Evolutionary conservation across 2,888 invertebrate genomes (phyloP).

Genomic region (Clepsis dumicolana): DNA sequence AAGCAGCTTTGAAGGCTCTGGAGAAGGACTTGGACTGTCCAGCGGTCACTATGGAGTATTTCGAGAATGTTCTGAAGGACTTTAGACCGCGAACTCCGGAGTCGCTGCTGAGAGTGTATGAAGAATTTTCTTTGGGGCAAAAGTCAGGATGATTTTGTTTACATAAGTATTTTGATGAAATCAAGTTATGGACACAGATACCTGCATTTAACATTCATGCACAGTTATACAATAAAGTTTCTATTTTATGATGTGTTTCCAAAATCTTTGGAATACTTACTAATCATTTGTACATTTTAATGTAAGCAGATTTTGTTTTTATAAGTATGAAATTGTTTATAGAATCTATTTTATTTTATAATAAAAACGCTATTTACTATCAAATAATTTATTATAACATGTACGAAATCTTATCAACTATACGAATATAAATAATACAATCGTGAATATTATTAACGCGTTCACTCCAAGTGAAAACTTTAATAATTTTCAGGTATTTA

Average conservation of each 20-base stretch:
- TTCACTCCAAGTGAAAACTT: slow-evolving; percentile 4
- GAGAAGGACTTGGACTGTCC: slow-evolving; percentile 90
- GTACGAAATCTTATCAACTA: slow-evolving; percentile 63
- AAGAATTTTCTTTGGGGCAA: slow-evolving; percentile 84
- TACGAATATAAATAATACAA: slow-evolving; percentile 64
- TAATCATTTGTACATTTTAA: too few species aligned
- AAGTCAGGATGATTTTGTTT: slow-evolving; percentile 60
- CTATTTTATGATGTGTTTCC: too few species aligned
- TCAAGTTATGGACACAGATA: too few species aligned
- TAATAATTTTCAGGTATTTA: slow-evolving; percentile 21
- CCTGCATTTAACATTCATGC: too few species aligned
- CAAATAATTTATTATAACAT: slow-evolving; percentile 62
- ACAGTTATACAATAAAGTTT: too few species aligned
- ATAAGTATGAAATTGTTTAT: too few species aligned
- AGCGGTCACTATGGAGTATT: slow-evolving; percentile 89
- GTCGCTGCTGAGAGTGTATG: slow-evolving; percentile 90
- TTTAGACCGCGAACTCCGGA: slow-evolving; percentile 92
- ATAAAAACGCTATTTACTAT: slow-evolving; percentile 44
- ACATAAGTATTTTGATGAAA: background rate
- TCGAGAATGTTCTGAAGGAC: slow-evolving; percentile 89
- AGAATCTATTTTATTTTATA: slow-evolving; percentile 2
- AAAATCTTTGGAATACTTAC: too few species aligned
- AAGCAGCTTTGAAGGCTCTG: slow-evolving; percentile 95
- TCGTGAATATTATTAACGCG: slow-evolving; percentile 31
- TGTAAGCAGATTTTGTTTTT: too few species aligned